These are phyloP conservation scores for Chiridota heheva DNA, from an alignment of 35 echinoderm and acorn worm species.

Conservation along the genomic window DNA sequence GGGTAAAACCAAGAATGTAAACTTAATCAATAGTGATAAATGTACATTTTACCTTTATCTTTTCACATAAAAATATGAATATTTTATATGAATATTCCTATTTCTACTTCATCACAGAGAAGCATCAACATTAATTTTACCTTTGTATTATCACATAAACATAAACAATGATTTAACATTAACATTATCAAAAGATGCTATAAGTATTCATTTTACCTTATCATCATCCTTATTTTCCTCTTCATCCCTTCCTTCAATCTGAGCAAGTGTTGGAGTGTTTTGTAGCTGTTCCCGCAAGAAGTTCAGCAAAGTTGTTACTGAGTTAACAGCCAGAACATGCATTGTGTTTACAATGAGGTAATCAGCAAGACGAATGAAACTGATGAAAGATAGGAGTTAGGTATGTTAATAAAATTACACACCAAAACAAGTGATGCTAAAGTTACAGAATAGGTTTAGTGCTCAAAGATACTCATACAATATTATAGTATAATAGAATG, in stretches of 20 bases:
- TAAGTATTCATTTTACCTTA: slow-evolving; percentile 41
- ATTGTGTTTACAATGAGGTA: slow-evolving; percentile 99
- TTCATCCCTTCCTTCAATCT: slow-evolving; percentile 83
- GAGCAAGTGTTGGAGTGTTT: slow-evolving; percentile 78
- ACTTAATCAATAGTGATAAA: no score
- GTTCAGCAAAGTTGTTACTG: slow-evolving; percentile 89
- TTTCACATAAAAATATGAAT: no score
- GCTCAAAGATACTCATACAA: neutral
- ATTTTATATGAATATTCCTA: no score
- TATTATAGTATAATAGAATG: no score
- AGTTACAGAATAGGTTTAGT: no score
- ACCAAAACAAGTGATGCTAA: no score
- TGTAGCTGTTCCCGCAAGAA: slow-evolving; percentile 91
- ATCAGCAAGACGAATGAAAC: slow-evolving; percentile 93
- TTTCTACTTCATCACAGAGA: no score
- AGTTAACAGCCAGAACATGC: slow-evolving; percentile 97
- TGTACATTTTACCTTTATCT: no score
- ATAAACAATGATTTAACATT: neutral
- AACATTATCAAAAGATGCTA: neutral
- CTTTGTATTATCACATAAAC: no score
- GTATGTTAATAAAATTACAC: no score
- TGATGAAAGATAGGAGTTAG: neutral
- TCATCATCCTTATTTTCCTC: slow-evolving; percentile 66
- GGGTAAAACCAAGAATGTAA: no score
- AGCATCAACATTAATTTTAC: no score